Percentiles rank a stretch among this genome's conserved stretches.
Evolutionary conservation across 2,888 invertebrate species (phyloP).

Genomic region (Acrobasis consociella): DNA sequence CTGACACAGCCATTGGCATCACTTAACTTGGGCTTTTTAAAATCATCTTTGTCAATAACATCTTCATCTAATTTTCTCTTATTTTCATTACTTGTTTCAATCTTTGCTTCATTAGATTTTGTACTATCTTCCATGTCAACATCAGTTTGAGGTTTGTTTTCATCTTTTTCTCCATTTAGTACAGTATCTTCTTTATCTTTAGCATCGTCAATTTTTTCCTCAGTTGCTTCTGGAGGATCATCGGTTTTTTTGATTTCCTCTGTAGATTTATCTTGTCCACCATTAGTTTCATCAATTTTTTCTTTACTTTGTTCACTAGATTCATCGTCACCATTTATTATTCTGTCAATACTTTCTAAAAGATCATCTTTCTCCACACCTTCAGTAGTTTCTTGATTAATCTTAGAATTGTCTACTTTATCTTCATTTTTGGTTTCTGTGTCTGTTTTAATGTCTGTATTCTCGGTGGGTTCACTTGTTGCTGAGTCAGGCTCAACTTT

Average conservation of each 20-base stretch:
- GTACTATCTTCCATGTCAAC: slow-evolving; percentile 10
- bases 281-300: not conserved
- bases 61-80: slow-evolving; percentile 63
- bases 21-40: slow-evolving; percentile 60
- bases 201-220: slow-evolving; percentile 21
- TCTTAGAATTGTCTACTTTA: slow-evolving; percentile 28
- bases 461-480: not conserved
- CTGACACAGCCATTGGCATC: slow-evolving; percentile 45
- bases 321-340: slow-evolving; percentile 24
- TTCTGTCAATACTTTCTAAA: slow-evolving; percentile 41
- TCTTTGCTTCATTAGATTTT: slow-evolving; percentile 1
- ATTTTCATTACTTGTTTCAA: slow-evolving; percentile 38
- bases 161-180: slow-evolving; percentile 27
- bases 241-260: not conserved
- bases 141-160: slow-evolving; percentile 26
- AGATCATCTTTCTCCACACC: slow-evolving; percentile 26
- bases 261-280: not conserved
- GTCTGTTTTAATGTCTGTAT: not conserved
- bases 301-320: slow-evolving; percentile 8
- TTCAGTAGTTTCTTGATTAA: slow-evolving; percentile 33
- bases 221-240: not conserved
- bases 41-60: slow-evolving; percentile 36
- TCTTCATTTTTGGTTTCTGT: slow-evolving; percentile 4
- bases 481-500: not conserved
- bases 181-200: slow-evolving; percentile 21